phyloP scores from a whole-genome alignment of 1,140 invertebrate species.

The Subanguina moxae region DNA sequence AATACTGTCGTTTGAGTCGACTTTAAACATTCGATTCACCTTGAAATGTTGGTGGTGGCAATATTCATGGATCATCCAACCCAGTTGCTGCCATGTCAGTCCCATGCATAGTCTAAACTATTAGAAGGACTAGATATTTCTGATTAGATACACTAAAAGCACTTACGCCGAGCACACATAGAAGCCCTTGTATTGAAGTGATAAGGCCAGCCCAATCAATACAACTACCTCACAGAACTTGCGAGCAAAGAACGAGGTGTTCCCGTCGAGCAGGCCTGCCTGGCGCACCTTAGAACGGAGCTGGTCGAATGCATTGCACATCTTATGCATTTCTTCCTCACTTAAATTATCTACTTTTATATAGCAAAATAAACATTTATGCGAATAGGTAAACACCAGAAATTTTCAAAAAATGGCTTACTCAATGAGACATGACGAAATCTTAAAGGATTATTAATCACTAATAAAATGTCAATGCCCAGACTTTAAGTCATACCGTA shows the following conservation, averaged over 20 bases:
- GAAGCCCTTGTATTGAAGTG: slow-evolving; percentile 43
- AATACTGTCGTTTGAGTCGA: no score
- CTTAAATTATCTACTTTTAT: slow-evolving; percentile 18
- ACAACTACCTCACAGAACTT: slow-evolving; percentile 47
- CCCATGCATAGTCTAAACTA: slow-evolving; percentile 38
- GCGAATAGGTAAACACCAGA: no score
- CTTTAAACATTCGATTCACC: slow-evolving; percentile 25
- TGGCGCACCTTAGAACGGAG: slow-evolving; percentile 44
- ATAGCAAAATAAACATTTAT: no score
- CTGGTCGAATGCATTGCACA: slow-evolving; percentile 49
- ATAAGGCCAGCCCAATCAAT: slow-evolving; percentile 50
- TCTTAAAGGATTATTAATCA: no score
- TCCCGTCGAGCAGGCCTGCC: slow-evolving; percentile 46
- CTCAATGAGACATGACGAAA: no score
- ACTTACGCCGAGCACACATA: slow-evolving; percentile 51
- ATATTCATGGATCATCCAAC: slow-evolving; percentile 58
- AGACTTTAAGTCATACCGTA: no score
- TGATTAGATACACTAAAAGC: no score
- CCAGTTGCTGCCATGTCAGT: slow-evolving; percentile 57
- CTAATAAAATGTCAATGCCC: no score
- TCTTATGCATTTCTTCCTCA: slow-evolving; percentile 41
- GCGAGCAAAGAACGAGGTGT: slow-evolving; percentile 43
- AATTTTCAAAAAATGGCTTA: no score
- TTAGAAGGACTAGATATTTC: no score
- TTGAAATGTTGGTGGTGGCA: slow-evolving; percentile 56